Base-by-base conservation (phyloP, 1,140 invertebrate species). In the Microplitis mediator region DNA sequence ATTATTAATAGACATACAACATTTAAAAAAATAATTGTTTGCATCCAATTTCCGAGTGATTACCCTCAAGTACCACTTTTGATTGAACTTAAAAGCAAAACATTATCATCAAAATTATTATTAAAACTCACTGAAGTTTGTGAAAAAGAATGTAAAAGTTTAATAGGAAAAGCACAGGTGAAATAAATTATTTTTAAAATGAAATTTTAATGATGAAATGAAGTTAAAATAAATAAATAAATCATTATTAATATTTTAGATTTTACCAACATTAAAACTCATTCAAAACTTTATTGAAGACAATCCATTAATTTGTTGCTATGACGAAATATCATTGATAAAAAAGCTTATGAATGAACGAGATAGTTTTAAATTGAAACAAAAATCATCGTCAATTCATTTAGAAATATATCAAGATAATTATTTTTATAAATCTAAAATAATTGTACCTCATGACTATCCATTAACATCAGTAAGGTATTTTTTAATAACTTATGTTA, bases 11-110 rank as follows among this genome's bases (percentile, higher is more conserved):
- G 91, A 77, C 88, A 87, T 77, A 90, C 90, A 60, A 82, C 87
- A 50, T 90, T 89, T 74, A 93, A 92, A 76, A 87, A 90, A 65
- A 80, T 94, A 52, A 87, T 90, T 11, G 88, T 89, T 56, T 92
- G 91, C 75, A 86, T 93, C 23, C 91, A 92, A 77, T 94, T 94
- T 82, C 89, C 92, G 4, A 74, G 85, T 6, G 82, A 89, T 45
- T 94, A 94, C 81, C 91, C 92, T 3, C 72, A 80, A 5, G 75
- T 79, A 0, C 82, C 88, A 1, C 76, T 94, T 3, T 79, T 94
- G 11, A 83, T 93, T n/a, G 93, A 94, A 84, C 81, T 95, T 0
- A 94, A 93, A 78, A 93, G 92, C 76, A 93, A 92, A 83, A 90
- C 90, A 50, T 81, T 94, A 4, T 90, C 91, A 1, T 86, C 89